A percentile compares a stretch with the other conserved stretches of the same genome.
Conservation (phyloP, 1,140 invertebrate genomes). For the Ips nitidus region DNA sequence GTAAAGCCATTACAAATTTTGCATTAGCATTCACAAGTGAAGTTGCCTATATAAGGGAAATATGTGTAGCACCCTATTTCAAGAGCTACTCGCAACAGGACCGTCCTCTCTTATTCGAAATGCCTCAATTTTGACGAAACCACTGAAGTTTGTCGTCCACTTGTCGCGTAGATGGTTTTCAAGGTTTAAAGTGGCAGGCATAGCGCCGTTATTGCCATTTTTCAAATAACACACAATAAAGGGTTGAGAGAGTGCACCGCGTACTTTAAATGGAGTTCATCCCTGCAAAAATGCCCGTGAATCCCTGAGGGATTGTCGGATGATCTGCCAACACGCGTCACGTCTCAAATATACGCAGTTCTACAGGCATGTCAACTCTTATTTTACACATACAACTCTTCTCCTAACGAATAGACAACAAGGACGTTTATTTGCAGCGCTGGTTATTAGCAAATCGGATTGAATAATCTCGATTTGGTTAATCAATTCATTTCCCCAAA, state of each 20-base stretch:
- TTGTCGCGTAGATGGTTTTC: neutral
- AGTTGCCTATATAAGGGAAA: slow-evolving; percentile 27
- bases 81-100: neutral
- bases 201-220: no score
- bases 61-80: slow-evolving; percentile 22
- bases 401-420: slow-evolving; percentile 26
- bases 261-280: neutral
- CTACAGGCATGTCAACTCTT: slow-evolving; percentile 40
- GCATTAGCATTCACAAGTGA: slow-evolving; percentile 33
- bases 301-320: slow-evolving; percentile 37
- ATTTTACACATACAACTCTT: slow-evolving; percentile 38
- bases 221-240: no score
- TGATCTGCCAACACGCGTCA: slow-evolving; percentile 43
- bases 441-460: slow-evolving; percentile 9
- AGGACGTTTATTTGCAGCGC: slow-evolving; percentile 10
- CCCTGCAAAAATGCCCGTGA: slow-evolving; percentile 23
- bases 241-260: no score
- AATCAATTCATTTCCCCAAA: neutral
- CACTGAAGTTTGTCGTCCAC: neutral
- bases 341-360: slow-evolving; percentile 40
- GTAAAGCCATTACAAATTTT: slow-evolving; percentile 35
- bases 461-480: slow-evolving; percentile 7
- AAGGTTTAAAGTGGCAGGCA: no score
- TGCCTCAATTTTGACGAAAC: neutral
- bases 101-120: neutral